phyloP scores from a whole-genome alignment of 2,888 invertebrate species.

The Anorthoa munda region DNA sequence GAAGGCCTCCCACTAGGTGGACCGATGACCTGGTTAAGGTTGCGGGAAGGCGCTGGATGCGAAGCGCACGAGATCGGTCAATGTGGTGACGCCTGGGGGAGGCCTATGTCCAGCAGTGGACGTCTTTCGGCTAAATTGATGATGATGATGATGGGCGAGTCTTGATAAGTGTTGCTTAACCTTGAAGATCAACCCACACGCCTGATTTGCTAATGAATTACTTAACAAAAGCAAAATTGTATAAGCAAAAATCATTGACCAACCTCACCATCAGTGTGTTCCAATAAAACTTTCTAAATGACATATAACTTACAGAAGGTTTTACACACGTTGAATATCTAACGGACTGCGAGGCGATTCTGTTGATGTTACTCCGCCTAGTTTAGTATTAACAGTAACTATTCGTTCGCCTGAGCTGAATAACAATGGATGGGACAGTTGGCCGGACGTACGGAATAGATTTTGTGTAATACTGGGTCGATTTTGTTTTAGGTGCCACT shows the following conservation, averaged over 20 bases:
- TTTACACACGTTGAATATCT: slow-evolving; percentile 55
- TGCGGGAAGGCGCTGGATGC: too few relatives aligned
- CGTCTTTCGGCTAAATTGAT: too few relatives aligned
- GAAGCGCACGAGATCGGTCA: too few relatives aligned
- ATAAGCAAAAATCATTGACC: neutral
- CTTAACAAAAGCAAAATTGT: too few relatives aligned
- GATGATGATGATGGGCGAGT: too few relatives aligned
- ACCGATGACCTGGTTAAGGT: too few relatives aligned
- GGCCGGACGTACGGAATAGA: neutral
- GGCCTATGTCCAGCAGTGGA: too few relatives aligned
- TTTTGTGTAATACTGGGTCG: slow-evolving; percentile 17
- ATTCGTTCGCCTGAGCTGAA: slow-evolving; percentile 15
- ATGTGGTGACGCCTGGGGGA: too few relatives aligned
- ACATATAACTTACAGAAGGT: slow-evolving; percentile 48
- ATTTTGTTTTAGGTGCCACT: slow-evolving; percentile 14
- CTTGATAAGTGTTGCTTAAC: too few relatives aligned
- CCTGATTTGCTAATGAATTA: too few relatives aligned
- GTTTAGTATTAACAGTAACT: slow-evolving; percentile 30
- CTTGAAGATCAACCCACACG: too few relatives aligned
- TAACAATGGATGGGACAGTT: slow-evolving; percentile 10
- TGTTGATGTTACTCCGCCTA: slow-evolving; percentile 37
- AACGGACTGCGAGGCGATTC: slow-evolving; percentile 36
- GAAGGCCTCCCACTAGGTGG: too few relatives aligned
- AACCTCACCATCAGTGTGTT: slow-evolving; percentile 2
- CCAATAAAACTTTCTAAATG: slow-evolving; percentile 48